These are phyloP conservation scores for Drosophila paramelanica DNA, from an alignment of 2,888 invertebrate genomes.

Conservation along the genomic window DNA sequence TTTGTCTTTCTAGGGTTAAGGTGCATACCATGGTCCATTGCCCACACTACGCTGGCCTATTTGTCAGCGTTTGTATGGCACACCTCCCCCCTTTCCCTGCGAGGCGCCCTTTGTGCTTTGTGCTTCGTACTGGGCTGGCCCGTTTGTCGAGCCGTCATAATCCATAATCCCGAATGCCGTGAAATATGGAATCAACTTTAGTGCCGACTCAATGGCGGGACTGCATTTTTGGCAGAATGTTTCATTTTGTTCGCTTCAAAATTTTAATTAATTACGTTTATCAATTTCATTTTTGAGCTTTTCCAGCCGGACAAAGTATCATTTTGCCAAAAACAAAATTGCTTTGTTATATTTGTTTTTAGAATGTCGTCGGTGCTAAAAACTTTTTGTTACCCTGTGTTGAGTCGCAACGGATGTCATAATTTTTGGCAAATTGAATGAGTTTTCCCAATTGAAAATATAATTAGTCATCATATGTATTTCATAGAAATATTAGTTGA, in stretches of 20 bases:
- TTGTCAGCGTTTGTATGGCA: slow-evolving; percentile 54
- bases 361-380: background rate
- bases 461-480: too few relatives aligned
- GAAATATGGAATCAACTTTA: slow-evolving; percentile 47
- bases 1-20: slow-evolving; percentile 26
- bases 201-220: slow-evolving; percentile 14
- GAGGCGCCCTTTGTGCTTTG: too few relatives aligned
- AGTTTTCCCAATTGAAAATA: too few relatives aligned
- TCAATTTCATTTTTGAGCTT: slow-evolving; percentile 24
- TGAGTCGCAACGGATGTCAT: too few relatives aligned
- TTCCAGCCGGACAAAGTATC: slow-evolving; percentile 1
- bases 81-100: background rate
- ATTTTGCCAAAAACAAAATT: slow-evolving; percentile 16
- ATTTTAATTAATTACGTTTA: slow-evolving; percentile 55
- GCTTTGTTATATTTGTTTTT: slow-evolving; percentile 20
- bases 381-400: slow-evolving; percentile 10
- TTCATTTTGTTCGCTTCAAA: slow-evolving; percentile 10
- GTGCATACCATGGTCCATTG: slow-evolving; percentile 2
- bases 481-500: too few relatives aligned
- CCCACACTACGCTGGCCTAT: slow-evolving; percentile 27
- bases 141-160: slow-evolving; percentile 45
- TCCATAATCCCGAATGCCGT: slow-evolving; percentile 48
- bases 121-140: slow-evolving; percentile 16
- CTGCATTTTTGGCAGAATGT: slow-evolving; percentile 26
- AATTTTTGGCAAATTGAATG: too few relatives aligned